Evolutionary conservation across 2,888 invertebrate species (phyloP), one percentile per base, ranked within the genome.

Genomic region (Cremastinae sp.): DNA sequence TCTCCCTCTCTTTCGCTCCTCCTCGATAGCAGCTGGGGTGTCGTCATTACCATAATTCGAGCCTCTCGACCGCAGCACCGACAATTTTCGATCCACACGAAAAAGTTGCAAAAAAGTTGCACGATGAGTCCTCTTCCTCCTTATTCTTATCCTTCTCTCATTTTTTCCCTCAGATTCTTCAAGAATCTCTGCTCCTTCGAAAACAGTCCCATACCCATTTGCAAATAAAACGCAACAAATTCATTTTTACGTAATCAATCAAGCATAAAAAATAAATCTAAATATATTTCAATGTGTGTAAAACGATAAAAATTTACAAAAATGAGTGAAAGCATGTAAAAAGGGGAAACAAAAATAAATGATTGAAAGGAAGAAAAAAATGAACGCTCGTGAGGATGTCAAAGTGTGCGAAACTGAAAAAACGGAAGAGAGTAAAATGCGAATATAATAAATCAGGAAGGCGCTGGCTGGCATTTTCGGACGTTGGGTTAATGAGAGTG

Each of bases 401-500:
- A n/a, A n/a, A n/a, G n/a, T n/a, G n/a, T n/a, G n/a, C n/a, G n/a
- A n/a, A n/a, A n/a, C n/a, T 1, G n/a, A 7, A 16, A 49, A 16
- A 71, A 43, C 14, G 49, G 38, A 65, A 49, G 28, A 54, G 28
- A 43, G 51, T 51, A 58, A 8, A 49, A n/a, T 2, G 49, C 8
- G n/a, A 49, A 54, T 66, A 66, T 53, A 61, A 43, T 14, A 16
- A 61, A 41, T 45, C 18, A 41, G 51, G 34, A 41, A 14, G 75
- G 78, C 79, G 41, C 16, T 41, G 41, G 2, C 5, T 1, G 83
- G 83, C 82, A 84, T 84, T 84, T 84, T 73, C n/a, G 84, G 83
- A 82, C 79, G 82, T 28, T 2, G 79, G 69, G 82, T 85, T 86
- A 86, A 86, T 86, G 86, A 86, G 86, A 82, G 84, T 81, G 81